Conservation (phyloP, 2,113 vertebrate species). For the Sphyrna mokarran region DNA sequence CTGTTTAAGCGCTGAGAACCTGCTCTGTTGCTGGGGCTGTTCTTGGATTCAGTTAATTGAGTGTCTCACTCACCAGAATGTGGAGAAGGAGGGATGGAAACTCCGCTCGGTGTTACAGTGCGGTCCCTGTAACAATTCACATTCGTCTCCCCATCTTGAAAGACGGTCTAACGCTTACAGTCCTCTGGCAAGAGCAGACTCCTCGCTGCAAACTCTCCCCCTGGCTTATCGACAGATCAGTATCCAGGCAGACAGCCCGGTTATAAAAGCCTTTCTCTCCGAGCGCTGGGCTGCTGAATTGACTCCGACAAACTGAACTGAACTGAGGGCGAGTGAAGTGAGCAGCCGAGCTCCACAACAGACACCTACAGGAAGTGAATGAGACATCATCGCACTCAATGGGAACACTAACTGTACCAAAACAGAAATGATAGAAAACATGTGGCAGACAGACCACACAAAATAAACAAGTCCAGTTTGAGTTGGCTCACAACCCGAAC, state of each 20-base stretch:
- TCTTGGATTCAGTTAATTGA: neutral
- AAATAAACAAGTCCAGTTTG: constrained; percentile 10
- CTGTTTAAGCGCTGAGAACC: neutral
- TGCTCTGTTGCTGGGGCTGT: neutral
- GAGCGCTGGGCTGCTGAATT: neutral
- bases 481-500: neutral
- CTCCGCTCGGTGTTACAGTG: neutral
- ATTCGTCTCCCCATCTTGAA: neutral
- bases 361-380: constrained; percentile 19
- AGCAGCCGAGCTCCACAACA: neutral
- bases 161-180: neutral
- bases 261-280: neutral
- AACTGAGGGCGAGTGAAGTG: neutral
- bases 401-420: constrained; percentile 27
- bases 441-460: constrained; percentile 1
- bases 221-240: neutral
- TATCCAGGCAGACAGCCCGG: neutral
- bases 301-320: neutral
- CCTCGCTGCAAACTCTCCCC: neutral
- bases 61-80: neutral
- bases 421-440: constrained; percentile 30
- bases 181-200: neutral
- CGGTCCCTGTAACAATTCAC: neutral
- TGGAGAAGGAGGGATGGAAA: too few relatives aligned
- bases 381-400: constrained; percentile 26